These are phyloP conservation scores for Papilio polyxenes DNA, from an alignment of 1,140 invertebrate genomes.

Conservation along the genomic window DNA sequence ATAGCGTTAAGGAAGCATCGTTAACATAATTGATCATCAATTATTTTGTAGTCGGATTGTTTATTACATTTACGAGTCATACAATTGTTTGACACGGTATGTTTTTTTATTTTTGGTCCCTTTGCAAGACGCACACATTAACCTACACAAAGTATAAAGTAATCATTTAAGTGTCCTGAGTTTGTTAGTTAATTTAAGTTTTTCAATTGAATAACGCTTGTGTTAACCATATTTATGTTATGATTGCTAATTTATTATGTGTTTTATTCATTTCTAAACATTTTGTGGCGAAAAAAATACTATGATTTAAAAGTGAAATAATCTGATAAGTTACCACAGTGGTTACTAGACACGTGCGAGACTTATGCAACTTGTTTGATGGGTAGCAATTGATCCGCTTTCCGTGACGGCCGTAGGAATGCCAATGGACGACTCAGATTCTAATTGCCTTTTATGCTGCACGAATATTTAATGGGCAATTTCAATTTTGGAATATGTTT, in stretches of 20 bases:
- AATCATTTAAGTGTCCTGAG: not conserved
- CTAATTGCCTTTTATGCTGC: slow-evolving; percentile 13
- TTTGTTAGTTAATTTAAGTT: not conserved
- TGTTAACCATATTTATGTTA: too few species aligned
- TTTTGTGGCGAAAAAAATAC: too few species aligned
- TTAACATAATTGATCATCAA: not conserved
- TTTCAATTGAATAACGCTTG: not conserved
- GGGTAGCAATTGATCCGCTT: slow-evolving; percentile 29
- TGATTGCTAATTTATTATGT: too few species aligned
- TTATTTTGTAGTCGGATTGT: not conserved
- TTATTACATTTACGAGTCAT: not conserved
- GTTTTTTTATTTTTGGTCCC: too few species aligned
- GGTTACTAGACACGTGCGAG: not conserved
- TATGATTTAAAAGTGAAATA: too few species aligned
- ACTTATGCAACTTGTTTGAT: not conserved
- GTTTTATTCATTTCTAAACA: too few species aligned
- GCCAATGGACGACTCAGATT: not conserved
- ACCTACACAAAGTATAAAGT: not conserved
- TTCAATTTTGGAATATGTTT: slow-evolving; percentile 28
- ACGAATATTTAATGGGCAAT: slow-evolving; percentile 26
- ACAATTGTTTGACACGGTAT: not conserved
- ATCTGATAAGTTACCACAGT: not conserved
- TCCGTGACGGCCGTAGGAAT: slow-evolving; percentile 24
- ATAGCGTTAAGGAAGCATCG: not conserved
- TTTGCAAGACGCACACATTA: too few species aligned